Conservation (phyloP, 2,888 invertebrate species). For the Gastracanthus pulcherrimus region DNA sequence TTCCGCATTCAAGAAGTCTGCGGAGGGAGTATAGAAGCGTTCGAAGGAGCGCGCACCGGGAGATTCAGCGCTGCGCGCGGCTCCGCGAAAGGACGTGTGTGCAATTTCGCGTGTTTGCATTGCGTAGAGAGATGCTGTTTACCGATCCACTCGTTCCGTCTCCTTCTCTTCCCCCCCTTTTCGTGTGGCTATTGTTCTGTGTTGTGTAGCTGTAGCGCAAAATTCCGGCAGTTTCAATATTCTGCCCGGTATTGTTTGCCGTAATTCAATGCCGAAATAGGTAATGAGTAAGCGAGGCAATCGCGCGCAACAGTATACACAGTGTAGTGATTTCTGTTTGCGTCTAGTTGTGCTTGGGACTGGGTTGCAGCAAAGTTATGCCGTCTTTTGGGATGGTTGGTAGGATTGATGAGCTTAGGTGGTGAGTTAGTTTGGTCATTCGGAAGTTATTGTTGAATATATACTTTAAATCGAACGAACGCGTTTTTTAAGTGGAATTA, state of each 20-base stretch:
- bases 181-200: not conserved
- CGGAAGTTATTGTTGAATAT: too few species aligned
- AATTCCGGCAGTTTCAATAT: not conserved
- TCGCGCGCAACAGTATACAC: not conserved
- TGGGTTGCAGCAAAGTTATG: not conserved
- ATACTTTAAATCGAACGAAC: too few species aligned
- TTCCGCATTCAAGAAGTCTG: not conserved
- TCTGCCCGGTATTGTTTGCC: not conserved
- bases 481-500: too few species aligned
- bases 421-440: too few species aligned
- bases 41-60: not conserved
- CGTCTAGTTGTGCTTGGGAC: too few species aligned
- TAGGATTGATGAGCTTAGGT: too few species aligned
- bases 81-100: not conserved
- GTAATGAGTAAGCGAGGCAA: not conserved
- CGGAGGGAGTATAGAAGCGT: not conserved
- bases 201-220: not conserved
- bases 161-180: too few species aligned
- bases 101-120: not conserved
- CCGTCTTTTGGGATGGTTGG: not conserved
- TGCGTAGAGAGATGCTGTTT: not conserved
- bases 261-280: not conserved
- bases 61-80: not conserved
- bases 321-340: not conserved
- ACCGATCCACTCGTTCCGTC: not conserved